Evolutionary conservation across 2,888 invertebrate species (phyloP).

Genomic region (Corbicula japonica): DNA sequence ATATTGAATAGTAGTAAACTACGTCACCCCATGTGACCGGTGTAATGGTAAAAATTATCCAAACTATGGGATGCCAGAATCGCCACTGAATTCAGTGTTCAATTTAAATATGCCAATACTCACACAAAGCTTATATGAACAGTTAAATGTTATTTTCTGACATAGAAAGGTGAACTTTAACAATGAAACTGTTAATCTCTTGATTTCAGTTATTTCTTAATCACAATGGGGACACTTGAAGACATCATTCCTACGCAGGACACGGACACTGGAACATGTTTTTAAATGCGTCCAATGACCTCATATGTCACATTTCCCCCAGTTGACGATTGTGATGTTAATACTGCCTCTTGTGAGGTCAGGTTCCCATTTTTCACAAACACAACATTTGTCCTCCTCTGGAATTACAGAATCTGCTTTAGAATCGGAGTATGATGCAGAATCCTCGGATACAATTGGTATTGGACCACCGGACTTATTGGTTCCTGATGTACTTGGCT

Average conservation of each 20-base stretch:
- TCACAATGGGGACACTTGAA: no score
- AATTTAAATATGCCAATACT: neutral
- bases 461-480: slow-evolving; percentile 2
- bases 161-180: neutral
- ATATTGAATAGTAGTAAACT: neutral
- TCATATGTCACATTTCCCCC: slow-evolving; percentile 40
- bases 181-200: neutral
- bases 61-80: slow-evolving; percentile 3
- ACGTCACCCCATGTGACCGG: neutral
- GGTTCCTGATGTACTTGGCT: neutral
- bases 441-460: neutral
- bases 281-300: slow-evolving; percentile 40
- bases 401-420: slow-evolving; percentile 1
- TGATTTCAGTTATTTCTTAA: neutral
- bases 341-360: neutral
- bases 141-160: slow-evolving; percentile 3
- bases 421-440: neutral
- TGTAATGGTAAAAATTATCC: neutral
- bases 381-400: slow-evolving; percentile 24
- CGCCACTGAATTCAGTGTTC: neutral
- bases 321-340: slow-evolving; percentile 15
- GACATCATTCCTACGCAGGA: slow-evolving; percentile 1
- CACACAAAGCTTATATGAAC: neutral
- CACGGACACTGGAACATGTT: slow-evolving; percentile 12
- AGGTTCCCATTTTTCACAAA: slow-evolving; percentile 36